Base-by-base conservation (phyloP, 2,888 invertebrate genomes). In the Dasysyrphus tricinctus region DNA sequence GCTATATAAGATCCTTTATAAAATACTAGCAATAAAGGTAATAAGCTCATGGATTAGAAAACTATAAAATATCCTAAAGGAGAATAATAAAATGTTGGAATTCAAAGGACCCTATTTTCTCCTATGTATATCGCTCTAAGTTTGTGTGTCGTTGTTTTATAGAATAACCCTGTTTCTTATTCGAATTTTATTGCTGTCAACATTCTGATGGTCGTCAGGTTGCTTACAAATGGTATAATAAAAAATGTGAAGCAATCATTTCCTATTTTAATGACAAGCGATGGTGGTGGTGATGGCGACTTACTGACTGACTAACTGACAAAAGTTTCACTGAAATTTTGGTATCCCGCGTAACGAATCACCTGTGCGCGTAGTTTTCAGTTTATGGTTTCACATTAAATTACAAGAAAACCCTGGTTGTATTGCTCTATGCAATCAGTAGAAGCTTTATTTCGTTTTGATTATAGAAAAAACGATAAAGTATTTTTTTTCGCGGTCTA, bases 41-140 rank as follows among this genome's bases (percentile, higher is more conserved):
- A 85, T 85, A 85, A 85, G 85, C 81, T 77, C 76, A 51, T 74
- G 85, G 85, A 85, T 85, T 85, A 85, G 85, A 85, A 85, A 85
- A 85, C 85, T 77, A 85, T 85, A 85, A 85, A 80, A 84, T 61
- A 12, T 42, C 75, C 42, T 69, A 29, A 74, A 57, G 57, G 37
- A 59, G 16, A 65, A 84, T 76, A 84, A 76, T 84, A 84, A 84
- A 80, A 84, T 29, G 29, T 91, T 91, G 90, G 90, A 90, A 90
- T 89, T 90, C 88, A 89, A 88, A 86, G 89, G 89, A 89, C 89
- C 88, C 44, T 16, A n/a, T 57, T 57, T 0, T 9, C 8, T 32
- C 14, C 89, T 89, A 88, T 37, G 16, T 89, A 89, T 32, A 9
- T 47, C 5, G 44, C 9, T 32, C n/a, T 44, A 11, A 5, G 80